These are phyloP conservation scores for Gopherus flavomarginatus DNA, from an alignment of 2,113 vertebrate genomes.

Conservation along the genomic window DNA sequence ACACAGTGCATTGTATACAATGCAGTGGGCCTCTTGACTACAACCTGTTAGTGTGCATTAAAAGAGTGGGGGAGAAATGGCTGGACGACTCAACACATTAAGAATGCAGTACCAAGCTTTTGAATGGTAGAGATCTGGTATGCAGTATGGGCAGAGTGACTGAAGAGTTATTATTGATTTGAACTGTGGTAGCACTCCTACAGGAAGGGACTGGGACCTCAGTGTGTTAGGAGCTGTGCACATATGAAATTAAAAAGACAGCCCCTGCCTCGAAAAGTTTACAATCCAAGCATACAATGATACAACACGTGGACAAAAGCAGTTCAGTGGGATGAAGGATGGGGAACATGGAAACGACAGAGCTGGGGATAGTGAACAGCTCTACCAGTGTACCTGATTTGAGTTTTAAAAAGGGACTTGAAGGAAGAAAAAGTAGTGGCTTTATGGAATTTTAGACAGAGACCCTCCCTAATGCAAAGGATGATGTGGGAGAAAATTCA, in stretches of 20 bases:
- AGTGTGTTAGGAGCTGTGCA: background rate
- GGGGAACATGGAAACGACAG: background rate
- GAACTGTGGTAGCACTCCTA: background rate
- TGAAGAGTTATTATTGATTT: background rate
- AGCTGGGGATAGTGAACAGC: background rate
- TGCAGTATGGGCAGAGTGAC: background rate
- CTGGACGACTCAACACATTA: background rate
- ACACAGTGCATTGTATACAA: background rate
- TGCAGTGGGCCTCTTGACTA: background rate
- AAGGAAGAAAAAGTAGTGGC: background rate
- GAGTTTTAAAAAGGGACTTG: too few relatives aligned
- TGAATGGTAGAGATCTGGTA: background rate
- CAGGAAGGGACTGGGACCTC: background rate
- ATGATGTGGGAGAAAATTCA: background rate
- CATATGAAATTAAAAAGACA: background rate
- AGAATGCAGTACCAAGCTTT: background rate
- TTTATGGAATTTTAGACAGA: background rate
- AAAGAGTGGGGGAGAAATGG: background rate
- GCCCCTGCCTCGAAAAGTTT: background rate
- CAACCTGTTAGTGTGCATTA: background rate
- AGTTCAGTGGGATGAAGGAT: background rate
- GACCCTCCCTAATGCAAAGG: background rate
- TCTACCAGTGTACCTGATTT: background rate
- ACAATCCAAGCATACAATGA: background rate
- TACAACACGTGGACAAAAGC: background rate